Evolutionary conservation across 2,888 invertebrate species (phyloP), one percentile per base, ranked within the genome.

Genomic region (Drosophila prolongata): DNA sequence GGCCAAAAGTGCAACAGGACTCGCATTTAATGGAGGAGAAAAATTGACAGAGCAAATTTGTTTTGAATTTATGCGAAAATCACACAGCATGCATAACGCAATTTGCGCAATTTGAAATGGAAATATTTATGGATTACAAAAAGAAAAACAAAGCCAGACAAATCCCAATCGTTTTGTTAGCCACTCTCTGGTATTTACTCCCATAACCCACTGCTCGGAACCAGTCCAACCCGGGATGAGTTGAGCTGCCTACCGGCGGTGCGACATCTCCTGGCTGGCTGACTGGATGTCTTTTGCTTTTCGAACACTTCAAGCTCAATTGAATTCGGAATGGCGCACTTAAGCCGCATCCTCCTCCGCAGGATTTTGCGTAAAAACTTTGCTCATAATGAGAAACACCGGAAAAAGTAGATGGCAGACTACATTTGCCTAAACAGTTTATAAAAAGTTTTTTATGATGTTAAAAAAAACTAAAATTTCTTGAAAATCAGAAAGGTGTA

Each of bases 231-330:
- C 37, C n/a, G 14, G 46, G 47, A 53, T 42, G 57, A 62, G 59
- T 53, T 64, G 50, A 67, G 73, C 38, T 61, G 60, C 24, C 57
- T 58, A 30, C n/a, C 19, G 60, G 35, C 47, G 47, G 37, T 38
- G 44, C 57, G 49, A 43, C 73, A 71, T 49, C 72, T 56, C 66
- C 55, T 64, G 61, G 68, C 53, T 68, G 57, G 53, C 52, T 68
- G 59, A 59, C 58, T 77, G 24, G 24, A 24, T 24, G 77, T 56
- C 64, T 54, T 67, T 72, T 76, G 85, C 85, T 69, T 80, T 85
- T 74, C 69, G 75, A 80, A 75, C 80, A 82, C 86, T 82, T 78
- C 75, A 82, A 85, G 82, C 82, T 73, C 82, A 82, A 82, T 82
- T 82, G 82, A 82, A 85, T 82, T 82, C 78, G 75, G 82, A 80